Conservation (phyloP, 2,888 invertebrate species). For the Anthrax anthrax region DNA sequence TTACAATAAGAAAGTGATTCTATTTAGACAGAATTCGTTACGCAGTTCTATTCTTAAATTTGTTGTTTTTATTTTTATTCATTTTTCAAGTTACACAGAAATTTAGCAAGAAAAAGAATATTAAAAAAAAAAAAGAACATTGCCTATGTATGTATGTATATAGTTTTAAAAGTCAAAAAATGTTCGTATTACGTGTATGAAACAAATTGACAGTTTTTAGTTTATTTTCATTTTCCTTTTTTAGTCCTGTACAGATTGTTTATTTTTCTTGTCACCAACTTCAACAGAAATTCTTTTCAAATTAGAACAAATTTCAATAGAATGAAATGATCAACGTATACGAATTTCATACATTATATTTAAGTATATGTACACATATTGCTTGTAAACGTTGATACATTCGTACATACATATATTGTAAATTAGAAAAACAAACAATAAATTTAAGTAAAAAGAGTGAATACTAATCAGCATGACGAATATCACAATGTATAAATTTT, state of each 20-base stretch:
- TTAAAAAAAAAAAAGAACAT: neutral
- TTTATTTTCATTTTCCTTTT: too few species aligned
- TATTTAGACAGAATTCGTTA: conserved; percentile 9
- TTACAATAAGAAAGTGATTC: conserved; percentile 7
- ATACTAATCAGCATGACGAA: neutral
- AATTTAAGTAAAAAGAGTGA: neutral
- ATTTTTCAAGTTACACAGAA: too few species aligned
- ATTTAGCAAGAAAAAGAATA: too few species aligned
- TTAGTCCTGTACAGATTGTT: too few species aligned
- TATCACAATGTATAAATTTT: neutral
- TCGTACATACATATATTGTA: too few species aligned
- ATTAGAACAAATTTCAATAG: neutral
- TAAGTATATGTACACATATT: too few species aligned
- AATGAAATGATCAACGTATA: neutral
- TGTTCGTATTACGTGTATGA: neutral
- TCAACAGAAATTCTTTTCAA: neutral
- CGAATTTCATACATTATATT: too few species aligned
- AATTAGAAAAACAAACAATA: neutral
- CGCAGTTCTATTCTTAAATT: neutral
- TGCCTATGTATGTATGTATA: too few species aligned
- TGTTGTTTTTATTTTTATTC: neutral
- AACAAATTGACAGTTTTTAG: neutral
- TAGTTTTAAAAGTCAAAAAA: too few species aligned
- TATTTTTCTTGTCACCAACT: conserved; percentile 5
- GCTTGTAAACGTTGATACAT: too few species aligned